Conservation (phyloP, 2,113 vertebrate species). For the Bos indicus region DNA sequence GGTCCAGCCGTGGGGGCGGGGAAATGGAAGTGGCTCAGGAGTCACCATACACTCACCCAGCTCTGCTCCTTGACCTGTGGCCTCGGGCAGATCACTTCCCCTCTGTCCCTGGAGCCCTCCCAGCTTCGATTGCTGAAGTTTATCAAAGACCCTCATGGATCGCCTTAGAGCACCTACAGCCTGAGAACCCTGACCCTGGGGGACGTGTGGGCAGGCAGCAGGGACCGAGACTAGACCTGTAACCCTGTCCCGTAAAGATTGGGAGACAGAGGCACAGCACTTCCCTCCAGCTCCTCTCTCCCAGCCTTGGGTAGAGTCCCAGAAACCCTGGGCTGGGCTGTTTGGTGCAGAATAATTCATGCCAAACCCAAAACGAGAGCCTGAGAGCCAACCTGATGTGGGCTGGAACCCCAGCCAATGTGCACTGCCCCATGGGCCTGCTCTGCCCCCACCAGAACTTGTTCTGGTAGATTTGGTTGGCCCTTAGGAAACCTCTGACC, state of each 20-base stretch:
- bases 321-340: not conserved
- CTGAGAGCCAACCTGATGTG: not conserved
- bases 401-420: not conserved
- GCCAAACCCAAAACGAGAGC: not conserved
- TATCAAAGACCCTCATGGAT: not conserved
- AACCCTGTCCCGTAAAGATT: fast-evolving
- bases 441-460: not conserved
- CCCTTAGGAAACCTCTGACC: not conserved
- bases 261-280: not conserved
- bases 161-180: not conserved
- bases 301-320: not conserved
- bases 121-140: not conserved
- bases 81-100: not conserved
- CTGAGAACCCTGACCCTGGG: not conserved
- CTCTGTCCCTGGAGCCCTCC: not conserved
- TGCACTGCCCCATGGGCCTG: not conserved
- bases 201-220: not conserved
- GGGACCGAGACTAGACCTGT: not conserved
- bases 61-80: not conserved
- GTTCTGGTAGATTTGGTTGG: not conserved
- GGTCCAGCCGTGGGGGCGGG: not conserved
- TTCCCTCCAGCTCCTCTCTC: not conserved
- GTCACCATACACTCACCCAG: not conserved
- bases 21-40: too few species aligned
- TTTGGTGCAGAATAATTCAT: not conserved